These are phyloP conservation scores for Gila orcuttii DNA, from an alignment of 2,113 vertebrate genomes.

Conservation along the genomic window DNA sequence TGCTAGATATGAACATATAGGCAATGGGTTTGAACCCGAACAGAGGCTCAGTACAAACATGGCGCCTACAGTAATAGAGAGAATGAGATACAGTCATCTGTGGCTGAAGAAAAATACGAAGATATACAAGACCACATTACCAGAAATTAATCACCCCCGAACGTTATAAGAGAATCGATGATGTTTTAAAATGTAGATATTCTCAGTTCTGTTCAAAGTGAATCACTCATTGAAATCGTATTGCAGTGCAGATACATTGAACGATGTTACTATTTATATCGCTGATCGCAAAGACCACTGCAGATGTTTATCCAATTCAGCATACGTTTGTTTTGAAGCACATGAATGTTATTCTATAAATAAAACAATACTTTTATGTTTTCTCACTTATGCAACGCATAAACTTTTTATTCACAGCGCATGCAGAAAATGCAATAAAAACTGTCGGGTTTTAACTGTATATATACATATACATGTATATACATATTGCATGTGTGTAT, in stretches of 20 bases:
- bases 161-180: background rate
- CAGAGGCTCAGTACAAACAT: slow-evolving; percentile 46
- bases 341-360: background rate
- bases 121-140: background rate
- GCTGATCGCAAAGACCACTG: background rate
- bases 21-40: background rate
- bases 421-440: no score
- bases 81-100: slow-evolving; percentile 7
- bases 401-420: background rate
- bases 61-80: slow-evolving; percentile 48
- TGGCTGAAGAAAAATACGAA: background rate
- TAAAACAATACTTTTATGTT: background rate
- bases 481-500: no score
- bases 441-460: background rate
- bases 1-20: no score
- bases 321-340: background rate
- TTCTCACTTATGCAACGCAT: background rate
- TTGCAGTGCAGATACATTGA: background rate
- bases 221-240: background rate
- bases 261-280: slow-evolving; percentile 16
- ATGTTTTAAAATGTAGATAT: background rate
- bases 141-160: background rate
- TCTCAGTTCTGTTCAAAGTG: background rate
- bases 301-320: background rate
- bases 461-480: no score